Conservation (phyloP, 2,113 vertebrate genomes). For the Morphnarchus princeps region DNA sequence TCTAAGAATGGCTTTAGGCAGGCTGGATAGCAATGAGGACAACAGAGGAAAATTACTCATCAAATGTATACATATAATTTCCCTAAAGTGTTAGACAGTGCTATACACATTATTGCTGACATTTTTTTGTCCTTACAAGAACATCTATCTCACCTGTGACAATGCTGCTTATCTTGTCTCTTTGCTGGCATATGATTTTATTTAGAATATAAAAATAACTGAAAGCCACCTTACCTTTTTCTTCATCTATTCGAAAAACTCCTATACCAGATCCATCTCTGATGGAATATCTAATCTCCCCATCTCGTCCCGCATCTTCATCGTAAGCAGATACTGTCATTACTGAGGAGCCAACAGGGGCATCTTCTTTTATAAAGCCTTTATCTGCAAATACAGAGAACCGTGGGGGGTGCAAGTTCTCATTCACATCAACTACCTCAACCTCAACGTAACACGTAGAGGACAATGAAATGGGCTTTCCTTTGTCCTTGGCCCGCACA, state of each 20-base stretch:
- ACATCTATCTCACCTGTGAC: not conserved
- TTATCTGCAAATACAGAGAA: constrained; percentile 90
- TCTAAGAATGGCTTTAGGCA: not conserved
- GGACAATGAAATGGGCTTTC: constrained; percentile 88
- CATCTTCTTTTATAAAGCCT: constrained; percentile 90
- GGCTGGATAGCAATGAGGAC: not conserved
- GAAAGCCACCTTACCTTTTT: constrained; percentile 83
- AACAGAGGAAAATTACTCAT: not conserved
- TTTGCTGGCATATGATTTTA: not conserved
- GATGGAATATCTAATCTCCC: constrained; percentile 92
- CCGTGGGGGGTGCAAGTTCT: constrained; percentile 86
- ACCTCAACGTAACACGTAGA: constrained; percentile 91
- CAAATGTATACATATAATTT: not conserved
- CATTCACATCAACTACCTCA: constrained; percentile 93
- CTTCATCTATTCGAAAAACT: constrained; percentile 91
- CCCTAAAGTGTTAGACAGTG: not conserved
- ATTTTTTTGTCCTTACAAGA: not conserved
- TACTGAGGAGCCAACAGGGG: constrained; percentile 82
- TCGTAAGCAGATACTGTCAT: constrained; percentile 90
- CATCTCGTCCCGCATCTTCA: constrained; percentile 88
- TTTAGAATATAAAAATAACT: not conserved
- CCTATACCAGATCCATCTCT: constrained; percentile 93
- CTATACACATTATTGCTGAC: no score
- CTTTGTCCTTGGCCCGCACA: constrained; percentile 92
- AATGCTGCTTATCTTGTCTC: not conserved